Percentiles rank a stretch among this genome's conserved stretches.
Evolutionary conservation across 2,888 invertebrate genomes (phyloP).

Genomic region (Sphaerophoria rueppellii): DNA sequence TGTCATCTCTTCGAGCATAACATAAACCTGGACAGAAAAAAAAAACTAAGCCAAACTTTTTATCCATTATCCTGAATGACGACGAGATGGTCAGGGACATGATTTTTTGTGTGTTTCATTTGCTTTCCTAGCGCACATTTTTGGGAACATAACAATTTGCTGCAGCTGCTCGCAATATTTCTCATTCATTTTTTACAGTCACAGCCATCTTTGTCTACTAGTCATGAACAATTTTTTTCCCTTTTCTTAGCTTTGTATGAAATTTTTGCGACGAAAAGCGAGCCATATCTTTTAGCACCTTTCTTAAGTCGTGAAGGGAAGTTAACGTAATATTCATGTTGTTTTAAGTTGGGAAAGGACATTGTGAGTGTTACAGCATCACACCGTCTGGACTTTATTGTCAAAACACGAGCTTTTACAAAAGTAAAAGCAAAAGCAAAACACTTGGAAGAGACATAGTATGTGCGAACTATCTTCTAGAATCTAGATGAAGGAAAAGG

Average conservation of each 20-base stretch:
- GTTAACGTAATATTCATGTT: slow-evolving; percentile 71
- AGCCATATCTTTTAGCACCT: slow-evolving; percentile 16
- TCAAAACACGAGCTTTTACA: background rate
- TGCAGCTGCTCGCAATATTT: slow-evolving; percentile 67
- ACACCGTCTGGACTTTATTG: slow-evolving; percentile 64
- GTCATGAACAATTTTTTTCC: slow-evolving; percentile 37
- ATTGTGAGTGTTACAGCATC: background rate
- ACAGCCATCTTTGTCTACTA: slow-evolving; percentile 11
- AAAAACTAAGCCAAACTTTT: slow-evolving; percentile 25
- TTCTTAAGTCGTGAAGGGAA: slow-evolving; percentile 20
- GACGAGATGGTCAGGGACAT: slow-evolving; percentile 25
- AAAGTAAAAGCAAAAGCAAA: background rate
- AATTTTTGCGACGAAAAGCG: background rate
- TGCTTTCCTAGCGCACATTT: slow-evolving; percentile 7
- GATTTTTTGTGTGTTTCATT: background rate
- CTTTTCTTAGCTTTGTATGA: slow-evolving; percentile 42
- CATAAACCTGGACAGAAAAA: background rate
- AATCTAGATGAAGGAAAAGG: slow-evolving; percentile 17
- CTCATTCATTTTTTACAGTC: slow-evolving; percentile 54
- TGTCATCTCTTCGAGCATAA: background rate
- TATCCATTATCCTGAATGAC: slow-evolving; percentile 6
- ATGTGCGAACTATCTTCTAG: slow-evolving; percentile 49
- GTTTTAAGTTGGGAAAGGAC: slow-evolving; percentile 54
- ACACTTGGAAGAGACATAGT: slow-evolving; percentile 41
- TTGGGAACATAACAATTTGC: slow-evolving; percentile 48